Conservation (phyloP, 2,797 vertebrate genomes). For the Semotilus atromaculatus region DNA sequence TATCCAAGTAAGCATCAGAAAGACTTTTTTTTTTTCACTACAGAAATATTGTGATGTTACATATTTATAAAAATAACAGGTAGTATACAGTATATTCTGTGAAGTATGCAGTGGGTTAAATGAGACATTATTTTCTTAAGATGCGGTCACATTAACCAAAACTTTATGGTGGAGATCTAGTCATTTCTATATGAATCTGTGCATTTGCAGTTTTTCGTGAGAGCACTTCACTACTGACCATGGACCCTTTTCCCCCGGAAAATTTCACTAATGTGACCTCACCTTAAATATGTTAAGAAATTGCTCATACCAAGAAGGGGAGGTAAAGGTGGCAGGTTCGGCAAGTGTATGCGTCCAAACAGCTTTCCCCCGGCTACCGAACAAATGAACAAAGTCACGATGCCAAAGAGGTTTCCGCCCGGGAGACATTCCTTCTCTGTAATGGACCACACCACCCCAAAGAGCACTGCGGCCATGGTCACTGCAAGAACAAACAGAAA, state of each 20-base stretch:
- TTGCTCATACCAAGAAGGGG: constrained; percentile 89
- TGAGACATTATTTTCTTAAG: background rate
- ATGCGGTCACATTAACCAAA: background rate
- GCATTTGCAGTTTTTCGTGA: background rate
- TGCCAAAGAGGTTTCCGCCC: constrained; percentile 92
- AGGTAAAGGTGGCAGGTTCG: constrained; percentile 87
- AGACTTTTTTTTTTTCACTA: background rate
- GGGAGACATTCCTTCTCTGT: constrained; percentile 90
- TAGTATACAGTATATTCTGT: background rate
- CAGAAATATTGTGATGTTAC: background rate
- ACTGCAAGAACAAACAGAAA: constrained; percentile 70
- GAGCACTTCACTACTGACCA: background rate
- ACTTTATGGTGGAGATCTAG: background rate
- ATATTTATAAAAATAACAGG: background rate
- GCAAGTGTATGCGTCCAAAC: constrained; percentile 83
- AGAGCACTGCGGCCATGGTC: constrained; percentile 82
- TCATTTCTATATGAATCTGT: background rate
- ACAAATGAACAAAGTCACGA: constrained; percentile 86
- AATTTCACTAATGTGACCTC: background rate
- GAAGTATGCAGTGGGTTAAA: background rate
- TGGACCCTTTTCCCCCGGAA: background rate
- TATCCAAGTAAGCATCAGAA: background rate
- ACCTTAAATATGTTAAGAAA: background rate
- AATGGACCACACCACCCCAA: constrained; percentile 91
- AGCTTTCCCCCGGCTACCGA: constrained; percentile 88